Evolutionary conservation across 2,888 invertebrate species (phyloP).

Genomic region (Tachina fera): DNA sequence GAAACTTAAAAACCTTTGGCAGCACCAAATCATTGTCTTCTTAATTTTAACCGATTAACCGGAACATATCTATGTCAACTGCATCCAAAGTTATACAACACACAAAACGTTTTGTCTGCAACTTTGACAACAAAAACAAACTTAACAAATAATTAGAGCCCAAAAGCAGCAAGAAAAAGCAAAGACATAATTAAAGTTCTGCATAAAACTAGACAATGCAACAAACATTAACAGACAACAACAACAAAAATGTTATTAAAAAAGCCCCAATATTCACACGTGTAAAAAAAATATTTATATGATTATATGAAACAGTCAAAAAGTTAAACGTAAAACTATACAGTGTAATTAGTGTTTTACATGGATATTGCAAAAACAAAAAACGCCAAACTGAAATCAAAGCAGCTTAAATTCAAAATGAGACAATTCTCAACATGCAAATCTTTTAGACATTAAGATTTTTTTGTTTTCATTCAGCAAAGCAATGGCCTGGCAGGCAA

Average conservation of each 20-base stretch:
- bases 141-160: constrained; percentile 43
- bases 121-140: constrained; percentile 28
- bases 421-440: constrained; percentile 56
- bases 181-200: constrained; percentile 5
- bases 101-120: constrained; percentile 54
- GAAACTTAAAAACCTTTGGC: too few relatives aligned
- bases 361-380: constrained; percentile 49
- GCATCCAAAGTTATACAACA: constrained; percentile 13
- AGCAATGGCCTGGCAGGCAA: neutral
- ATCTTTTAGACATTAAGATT: constrained; percentile 44
- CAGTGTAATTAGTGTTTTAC: constrained; percentile 62
- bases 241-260: constrained; percentile 1
- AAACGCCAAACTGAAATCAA: constrained; percentile 1
- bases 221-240: constrained; percentile 10
- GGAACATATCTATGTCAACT: constrained; percentile 31
- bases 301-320: neutral
- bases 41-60: too few relatives aligned
- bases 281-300: neutral
- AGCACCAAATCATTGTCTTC: too few relatives aligned
- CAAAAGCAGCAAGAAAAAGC: constrained; percentile 32
- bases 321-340: constrained; percentile 31
- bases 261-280: constrained; percentile 55
- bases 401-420: constrained; percentile 26
- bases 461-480: constrained; percentile 6
- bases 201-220: constrained; percentile 38